Base-by-base conservation (phyloP, 2,113 vertebrate genomes). In the Pygathrix nemaeus region DNA sequence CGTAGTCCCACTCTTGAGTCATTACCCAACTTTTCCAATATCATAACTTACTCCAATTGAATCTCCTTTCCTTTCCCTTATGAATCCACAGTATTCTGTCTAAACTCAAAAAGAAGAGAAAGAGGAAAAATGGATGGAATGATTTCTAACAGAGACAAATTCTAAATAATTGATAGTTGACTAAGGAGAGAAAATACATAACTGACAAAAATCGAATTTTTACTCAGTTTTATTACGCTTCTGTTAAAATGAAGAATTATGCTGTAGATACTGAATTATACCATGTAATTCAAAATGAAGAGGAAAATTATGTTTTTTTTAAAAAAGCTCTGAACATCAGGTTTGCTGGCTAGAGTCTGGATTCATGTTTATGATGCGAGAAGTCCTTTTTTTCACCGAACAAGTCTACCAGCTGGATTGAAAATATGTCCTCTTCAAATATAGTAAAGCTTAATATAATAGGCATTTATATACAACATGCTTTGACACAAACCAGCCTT, bases 231-330 rank as follows among this genome's bases (percentile, higher is more conserved):
- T 90, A 96, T 97, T 97, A 92, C 72, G 43, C 87, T 92, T 90
- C 94, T 96, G 90, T 88, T 96, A 81, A 94, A 98, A 95, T 96
- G 40, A 97, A 94, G 79, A 96, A 96, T 95, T 90, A 92, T 61
- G 66, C 27, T 88, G 16, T 55, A 93, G 94, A 94, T 94, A 40
- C 50, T 82, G 50, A 98, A 94, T 93, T 95, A 94, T 64, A 64
- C 23, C 64, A 86, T 40, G 11, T 80, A 85, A 92, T 96, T 98
- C 93, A 85, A 98, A 96, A 92, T 55, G 43, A 97, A 83, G 35
- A 85, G 90, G 75, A 86, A 96, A 97, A 97, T 95, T 81, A 59
- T 55, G 57, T 3, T 90, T 89, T 89, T 93, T 95, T 93, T 0
- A 0, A 55, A 88, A 93, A 97, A 95, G 84, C 64, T 78, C 90